Evolutionary conservation across 2,797 vertebrate genomes (phyloP).

Genomic region (Rhinogobio ventralis): DNA sequence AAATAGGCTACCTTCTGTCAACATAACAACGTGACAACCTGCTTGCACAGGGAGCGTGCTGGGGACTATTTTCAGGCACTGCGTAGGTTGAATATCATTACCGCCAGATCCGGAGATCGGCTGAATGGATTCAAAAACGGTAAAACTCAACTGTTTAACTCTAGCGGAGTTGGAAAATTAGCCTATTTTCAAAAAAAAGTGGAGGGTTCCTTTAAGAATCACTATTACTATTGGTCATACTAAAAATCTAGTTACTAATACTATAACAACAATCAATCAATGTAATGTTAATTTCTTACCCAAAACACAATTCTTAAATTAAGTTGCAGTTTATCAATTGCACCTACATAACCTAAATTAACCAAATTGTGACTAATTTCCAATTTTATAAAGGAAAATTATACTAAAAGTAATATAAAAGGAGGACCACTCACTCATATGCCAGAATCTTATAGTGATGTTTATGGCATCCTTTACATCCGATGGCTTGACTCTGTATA

Average conservation of each 20-base stretch:
- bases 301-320: neutral
- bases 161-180: too few relatives aligned
- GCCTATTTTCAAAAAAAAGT: too few relatives aligned
- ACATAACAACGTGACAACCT: too few relatives aligned
- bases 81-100: too few relatives aligned
- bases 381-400: neutral
- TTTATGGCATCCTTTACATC: slow-evolving; percentile 48
- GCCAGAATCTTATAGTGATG: slow-evolving; percentile 42
- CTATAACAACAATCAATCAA: neutral
- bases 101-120: too few relatives aligned
- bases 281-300: neutral
- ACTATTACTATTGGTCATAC: neutral
- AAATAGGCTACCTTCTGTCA: too few relatives aligned
- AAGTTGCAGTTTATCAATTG: neutral
- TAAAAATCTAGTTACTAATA: neutral
- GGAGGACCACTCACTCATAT: slow-evolving; percentile 72
- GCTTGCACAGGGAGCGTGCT: too few relatives aligned
- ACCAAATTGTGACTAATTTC: neutral
- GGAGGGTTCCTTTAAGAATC: neutral
- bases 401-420: neutral
- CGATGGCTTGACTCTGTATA: slow-evolving; percentile 30
- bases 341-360: neutral
- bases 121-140: too few relatives aligned
- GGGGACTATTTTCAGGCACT: too few relatives aligned
- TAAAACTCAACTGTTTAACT: too few relatives aligned